Percentiles rank a stretch among this genome's conserved stretches.
Evolutionary conservation across 2,797 vertebrate genomes (phyloP).

Genomic region (Kryptopterus vitreolus): DNA sequence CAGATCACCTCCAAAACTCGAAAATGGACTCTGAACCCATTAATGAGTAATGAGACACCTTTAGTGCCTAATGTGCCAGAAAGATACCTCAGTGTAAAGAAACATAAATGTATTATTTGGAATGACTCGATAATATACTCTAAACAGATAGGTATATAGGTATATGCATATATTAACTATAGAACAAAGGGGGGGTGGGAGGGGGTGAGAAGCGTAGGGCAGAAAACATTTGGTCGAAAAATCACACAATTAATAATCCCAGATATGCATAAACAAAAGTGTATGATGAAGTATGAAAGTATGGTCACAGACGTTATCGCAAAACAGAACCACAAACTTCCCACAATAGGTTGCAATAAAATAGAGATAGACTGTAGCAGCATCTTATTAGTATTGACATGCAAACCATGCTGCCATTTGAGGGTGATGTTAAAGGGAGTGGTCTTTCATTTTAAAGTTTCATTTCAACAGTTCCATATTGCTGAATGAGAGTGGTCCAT

Average conservation of each 20-base stretch:
- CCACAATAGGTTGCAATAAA: not conserved
- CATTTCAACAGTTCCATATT: conserved; percentile 4
- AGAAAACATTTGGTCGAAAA: too few relatives aligned
- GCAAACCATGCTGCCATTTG: not conserved
- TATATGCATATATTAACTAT: too few relatives aligned
- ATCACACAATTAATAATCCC: not conserved
- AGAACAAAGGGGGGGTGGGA: too few relatives aligned
- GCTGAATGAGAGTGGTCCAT: not conserved
- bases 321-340: not conserved
- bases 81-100: not conserved
- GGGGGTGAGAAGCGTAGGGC: not conserved
- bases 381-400: not conserved
- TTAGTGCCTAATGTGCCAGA: not conserved
- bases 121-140: not conserved
- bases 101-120: not conserved
- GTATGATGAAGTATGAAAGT: not conserved
- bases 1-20: not conserved
- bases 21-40: not conserved
- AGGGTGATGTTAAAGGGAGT: not conserved
- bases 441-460: not conserved
- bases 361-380: not conserved
- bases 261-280: not conserved
- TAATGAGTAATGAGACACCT: too few relatives aligned
- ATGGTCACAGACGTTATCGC: not conserved
- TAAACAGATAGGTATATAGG: not conserved